phyloP scores from a whole-genome alignment of 2,113 vertebrate genomes.

The Sapayoa aenigma region DNA sequence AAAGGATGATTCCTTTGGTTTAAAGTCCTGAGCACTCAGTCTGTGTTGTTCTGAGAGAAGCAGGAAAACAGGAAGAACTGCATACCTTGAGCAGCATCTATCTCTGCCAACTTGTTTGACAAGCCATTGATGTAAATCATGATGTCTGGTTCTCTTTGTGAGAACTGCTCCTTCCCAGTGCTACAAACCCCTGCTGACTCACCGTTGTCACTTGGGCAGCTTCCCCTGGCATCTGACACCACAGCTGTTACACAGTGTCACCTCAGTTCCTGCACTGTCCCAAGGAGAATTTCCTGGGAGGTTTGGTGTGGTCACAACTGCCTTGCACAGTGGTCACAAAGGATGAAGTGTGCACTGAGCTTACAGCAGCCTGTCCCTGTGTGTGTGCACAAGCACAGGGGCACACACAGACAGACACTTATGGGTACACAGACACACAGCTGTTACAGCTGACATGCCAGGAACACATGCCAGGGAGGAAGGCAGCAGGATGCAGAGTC shows the following conservation, averaged over 20 bases:
- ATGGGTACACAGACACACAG: too few relatives aligned
- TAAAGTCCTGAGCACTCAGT: not conserved
- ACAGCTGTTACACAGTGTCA: accelerated
- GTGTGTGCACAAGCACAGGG: not conserved
- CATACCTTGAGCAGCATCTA: not conserved
- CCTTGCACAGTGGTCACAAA: not conserved
- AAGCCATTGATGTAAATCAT: not conserved
- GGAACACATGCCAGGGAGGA: not conserved
- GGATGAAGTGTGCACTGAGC: accelerated
- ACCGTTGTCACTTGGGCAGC: accelerated
- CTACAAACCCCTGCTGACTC: not conserved
- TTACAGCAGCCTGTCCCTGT: not conserved
- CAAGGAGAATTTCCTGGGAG: not conserved
- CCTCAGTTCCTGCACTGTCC: accelerated
- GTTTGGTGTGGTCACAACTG: not conserved
- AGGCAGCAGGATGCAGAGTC: not conserved
- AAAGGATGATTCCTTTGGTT: not conserved
- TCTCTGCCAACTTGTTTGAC: not conserved
- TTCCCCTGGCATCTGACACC: not conserved
- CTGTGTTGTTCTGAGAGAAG: not conserved
- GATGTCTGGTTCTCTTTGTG: not conserved
- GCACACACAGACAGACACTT: not conserved
- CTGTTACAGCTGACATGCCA: not conserved
- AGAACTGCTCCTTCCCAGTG: not conserved
- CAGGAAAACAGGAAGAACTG: slow-evolving; percentile 17